phyloP scores from a whole-genome alignment of 2,888 invertebrate species.

The Tetranychus truncatus region DNA sequence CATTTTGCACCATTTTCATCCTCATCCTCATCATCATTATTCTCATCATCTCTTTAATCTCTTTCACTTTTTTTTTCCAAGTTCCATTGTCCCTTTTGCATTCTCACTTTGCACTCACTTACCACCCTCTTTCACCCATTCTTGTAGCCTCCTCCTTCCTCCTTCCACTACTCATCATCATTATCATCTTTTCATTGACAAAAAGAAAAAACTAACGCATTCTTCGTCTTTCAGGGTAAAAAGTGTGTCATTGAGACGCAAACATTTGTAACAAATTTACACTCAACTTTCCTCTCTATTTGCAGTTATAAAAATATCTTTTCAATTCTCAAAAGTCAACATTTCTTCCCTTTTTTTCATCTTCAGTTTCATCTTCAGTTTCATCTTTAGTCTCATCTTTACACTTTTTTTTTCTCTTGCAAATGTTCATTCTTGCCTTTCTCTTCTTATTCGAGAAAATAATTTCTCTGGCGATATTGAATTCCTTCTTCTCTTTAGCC shows the following conservation, averaged over 20 bases:
- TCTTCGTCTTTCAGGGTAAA: neutral
- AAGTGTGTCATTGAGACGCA: neutral
- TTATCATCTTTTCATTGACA: neutral
- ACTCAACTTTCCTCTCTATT: no score
- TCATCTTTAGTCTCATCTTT: neutral
- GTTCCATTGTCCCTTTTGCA: neutral
- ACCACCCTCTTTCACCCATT: constrained; percentile 4
- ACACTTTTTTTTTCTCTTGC: neutral
- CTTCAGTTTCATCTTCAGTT: neutral
- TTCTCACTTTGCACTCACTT: neutral
- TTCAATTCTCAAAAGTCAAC: neutral
- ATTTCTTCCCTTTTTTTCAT: neutral
- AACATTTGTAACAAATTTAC: no score
- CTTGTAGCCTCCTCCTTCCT: neutral
- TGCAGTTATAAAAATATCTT: neutral
- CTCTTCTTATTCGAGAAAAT: no score
- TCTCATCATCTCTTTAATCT: neutral
- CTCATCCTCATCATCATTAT: neutral
- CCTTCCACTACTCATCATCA: neutral
- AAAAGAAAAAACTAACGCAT: neutral
- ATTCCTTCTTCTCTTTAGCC: neutral
- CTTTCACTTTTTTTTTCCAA: neutral
- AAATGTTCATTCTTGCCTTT: neutral
- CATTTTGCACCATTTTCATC: no score
- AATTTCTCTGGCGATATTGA: neutral